Base-by-base conservation (phyloP, 2,113 vertebrate genomes). In the Gambusia holbrooki region DNA sequence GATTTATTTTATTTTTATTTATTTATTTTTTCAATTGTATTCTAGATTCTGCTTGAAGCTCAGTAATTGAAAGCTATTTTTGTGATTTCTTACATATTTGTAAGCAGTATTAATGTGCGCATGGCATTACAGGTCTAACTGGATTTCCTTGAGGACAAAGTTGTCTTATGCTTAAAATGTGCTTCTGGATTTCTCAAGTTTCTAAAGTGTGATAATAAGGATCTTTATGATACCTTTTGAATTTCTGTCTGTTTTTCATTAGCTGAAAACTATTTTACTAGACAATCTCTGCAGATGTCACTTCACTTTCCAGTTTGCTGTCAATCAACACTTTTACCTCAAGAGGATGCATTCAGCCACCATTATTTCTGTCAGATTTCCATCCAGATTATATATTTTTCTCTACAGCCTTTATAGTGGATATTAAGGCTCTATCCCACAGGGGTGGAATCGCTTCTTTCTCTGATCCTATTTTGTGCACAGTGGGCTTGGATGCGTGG, bases 391-490 rank as follows among this genome's bases (percentile, higher is more conserved):
- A 68, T 76, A 48, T 76, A 68, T 86, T 84, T 86, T 79, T 74
- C 83, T 86, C 61, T 71, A 67, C 76, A 29, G 71, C 76, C 72
- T 83, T 87, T 77, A 51, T 64, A 62, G 71, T 74, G 78, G 77
- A 82, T 74, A 86, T 83, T 88, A 87, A 80, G 62, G 65, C 80
- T 40, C 58, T 28, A 54, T 89, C 83, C 82, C 81, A 72, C 73
- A 77, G 81, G 76, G 82, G 66, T 73, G 72, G 76, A 85, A 86
- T 65, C 14, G 35, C 71, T 85, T 84, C 83, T 90, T 92, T 77
- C 71, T 76, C 69, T 76, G 84, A 84, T 90, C 84, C 86, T 86
- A 87, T 92, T 92, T 92, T 86, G 82, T 91, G 88, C 79, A 81
- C 83, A 73, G 82, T 30, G 61, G 89, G 84, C 86, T 76, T 76